Base-by-base conservation (phyloP, 1,140 invertebrate genomes). In the Pogonognathellus flavescens region DNA sequence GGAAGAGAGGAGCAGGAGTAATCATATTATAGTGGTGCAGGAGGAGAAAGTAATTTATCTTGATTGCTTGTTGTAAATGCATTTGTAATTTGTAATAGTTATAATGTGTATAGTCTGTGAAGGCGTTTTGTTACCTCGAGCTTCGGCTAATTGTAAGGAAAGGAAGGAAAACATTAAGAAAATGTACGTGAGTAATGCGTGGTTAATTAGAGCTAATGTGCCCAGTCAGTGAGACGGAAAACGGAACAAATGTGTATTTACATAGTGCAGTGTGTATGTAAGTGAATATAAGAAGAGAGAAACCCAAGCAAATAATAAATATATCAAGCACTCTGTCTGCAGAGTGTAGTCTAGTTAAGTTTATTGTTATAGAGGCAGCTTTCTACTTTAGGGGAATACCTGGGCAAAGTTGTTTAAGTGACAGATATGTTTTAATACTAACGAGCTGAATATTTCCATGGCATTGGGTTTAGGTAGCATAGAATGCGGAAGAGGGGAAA, bases 151-250 rank as follows among this genome's bases (percentile, higher is more conserved):
- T 76, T 76, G 70, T 50, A 76, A 50, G 70, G 25, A 50, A 50
- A 76, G 70, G 70, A 76, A 76, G 70, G 70, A 76, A 76, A 76
- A n/a, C 70, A 76, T 76, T 76, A 76, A 76, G 70, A 76, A 41
- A 31, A 76, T 50, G 41, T 76, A 41, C 25, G 31, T 49, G 25
- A 50, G 41, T 76, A 76, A 76, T 76, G 70, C 25, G 14, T 49
- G 14, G 41, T 31, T 76, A 76, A 76, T 76, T 76, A 50, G 25
- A 16, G 70, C 41, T 76, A 76, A 76, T 76, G 70, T 50, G 49
- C 14, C 31, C 70, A 50, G 70, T 14, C 25, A 31, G 25, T 72
- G 66, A 72, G 41, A n/a, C 59, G 59, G n/a, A 62, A 76, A 76
- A 31, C 25, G 31, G 70, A 76, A 31, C 31, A 49, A 76, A 76